These are phyloP conservation scores for Gorilla gorilla DNA, from an alignment of 2,113 vertebrate genomes.

Conservation along the genomic window DNA sequence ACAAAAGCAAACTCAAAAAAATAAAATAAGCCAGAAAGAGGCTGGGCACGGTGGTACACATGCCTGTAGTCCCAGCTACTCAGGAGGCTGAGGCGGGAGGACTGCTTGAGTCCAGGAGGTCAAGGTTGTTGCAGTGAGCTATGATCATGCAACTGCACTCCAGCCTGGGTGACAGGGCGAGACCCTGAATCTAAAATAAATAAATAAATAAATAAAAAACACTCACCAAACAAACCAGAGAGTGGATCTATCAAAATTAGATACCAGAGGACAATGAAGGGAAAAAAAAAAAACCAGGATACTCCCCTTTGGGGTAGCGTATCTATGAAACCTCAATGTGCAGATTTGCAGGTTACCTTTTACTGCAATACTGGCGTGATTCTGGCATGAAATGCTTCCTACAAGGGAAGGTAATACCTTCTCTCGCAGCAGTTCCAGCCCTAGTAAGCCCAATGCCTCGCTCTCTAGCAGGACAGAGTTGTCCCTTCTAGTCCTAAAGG, in stretches of 20 bases:
- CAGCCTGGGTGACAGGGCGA: too few species aligned
- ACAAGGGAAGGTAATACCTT: not conserved
- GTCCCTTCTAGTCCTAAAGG: not conserved
- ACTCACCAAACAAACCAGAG: not conserved
- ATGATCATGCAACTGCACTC: too few species aligned
- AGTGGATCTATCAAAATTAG: not conserved
- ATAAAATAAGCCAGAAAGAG: too few species aligned
- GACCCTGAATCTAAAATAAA: too few species aligned
- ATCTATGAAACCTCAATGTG: accelerated
- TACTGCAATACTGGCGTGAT: not conserved
- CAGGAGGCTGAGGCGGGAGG: too few species aligned
- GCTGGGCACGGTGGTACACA: too few species aligned
- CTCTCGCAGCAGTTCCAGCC: not conserved
- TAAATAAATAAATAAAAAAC: not conserved
- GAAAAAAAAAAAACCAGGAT: too few species aligned
- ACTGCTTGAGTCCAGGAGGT: too few species aligned
- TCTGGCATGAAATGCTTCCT: not conserved
- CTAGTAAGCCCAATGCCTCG: not conserved
- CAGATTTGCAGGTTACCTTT: not conserved
- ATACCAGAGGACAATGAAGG: not conserved
- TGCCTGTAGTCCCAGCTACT: too few species aligned
- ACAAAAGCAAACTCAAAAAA: not conserved
- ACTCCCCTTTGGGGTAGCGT: not conserved
- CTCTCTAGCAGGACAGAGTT: not conserved
- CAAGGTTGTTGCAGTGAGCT: too few species aligned